Conservation (phyloP, 2,113 vertebrate genomes). For the Herpailurus yagouaroundi region DNA sequence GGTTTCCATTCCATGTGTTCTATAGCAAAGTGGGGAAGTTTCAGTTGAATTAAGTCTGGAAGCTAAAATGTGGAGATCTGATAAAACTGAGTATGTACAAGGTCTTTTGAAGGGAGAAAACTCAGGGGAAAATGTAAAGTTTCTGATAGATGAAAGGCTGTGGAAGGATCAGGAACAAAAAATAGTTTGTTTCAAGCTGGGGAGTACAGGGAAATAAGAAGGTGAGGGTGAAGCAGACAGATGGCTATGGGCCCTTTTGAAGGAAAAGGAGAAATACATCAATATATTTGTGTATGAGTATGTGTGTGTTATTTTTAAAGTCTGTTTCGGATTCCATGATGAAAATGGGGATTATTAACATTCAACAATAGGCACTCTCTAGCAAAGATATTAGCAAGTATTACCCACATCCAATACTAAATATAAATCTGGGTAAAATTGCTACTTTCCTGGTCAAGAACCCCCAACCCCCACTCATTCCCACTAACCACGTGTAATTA, state of each 20-base stretch:
- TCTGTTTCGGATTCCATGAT: neutral
- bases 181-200: neutral
- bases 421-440: neutral
- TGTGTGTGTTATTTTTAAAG: neutral
- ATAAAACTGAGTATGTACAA: neutral
- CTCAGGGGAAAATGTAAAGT: neutral
- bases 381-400: neutral
- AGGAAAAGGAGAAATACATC: neutral
- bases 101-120: neutral
- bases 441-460: neutral
- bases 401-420: neutral
- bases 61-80: neutral
- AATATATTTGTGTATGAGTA: neutral
- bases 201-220: neutral
- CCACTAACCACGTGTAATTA: neutral
- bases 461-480: neutral
- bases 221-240: neutral
- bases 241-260: neutral
- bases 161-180: neutral
- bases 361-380: neutral
- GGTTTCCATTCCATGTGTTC: neutral
- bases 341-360: neutral
- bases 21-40: neutral
- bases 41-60: neutral
- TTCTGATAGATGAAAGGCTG: neutral